Evolutionary conservation across 53 echinoderm and acorn worm genomes (phyloP), one percentile per base, ranked within the genome.

Genomic region (Stichopus horrens): DNA sequence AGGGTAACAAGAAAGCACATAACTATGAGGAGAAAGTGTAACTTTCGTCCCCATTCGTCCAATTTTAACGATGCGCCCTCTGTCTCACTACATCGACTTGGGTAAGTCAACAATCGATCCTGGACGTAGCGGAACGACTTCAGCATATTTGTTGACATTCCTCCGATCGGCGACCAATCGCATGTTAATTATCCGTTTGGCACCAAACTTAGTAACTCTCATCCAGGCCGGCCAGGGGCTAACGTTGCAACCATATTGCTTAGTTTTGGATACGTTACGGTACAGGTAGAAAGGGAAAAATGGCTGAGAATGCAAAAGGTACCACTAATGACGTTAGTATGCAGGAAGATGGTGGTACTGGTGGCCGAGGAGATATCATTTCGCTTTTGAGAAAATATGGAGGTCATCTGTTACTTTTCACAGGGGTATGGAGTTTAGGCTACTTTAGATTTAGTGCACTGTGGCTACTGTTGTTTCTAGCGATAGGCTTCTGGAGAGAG

Each of bases 381-480:
- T 55, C 80, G 0, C 77, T 91, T 21, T 71, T 95, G 79, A 89
- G 74, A 84, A 95, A 93, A 71, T 93, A 95, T 74, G 91, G 93
- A 65, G 22, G 91, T 53, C 87, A 90, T 66, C 91, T 96, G 89
- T 74, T 77, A 18, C 76, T 96, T 87, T 90, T 94, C 74, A 60
- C 92, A 74, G 87, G 90, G 51, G 94, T 96, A n/a, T 96, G 94
- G 94, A 86, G 94, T 19, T 73, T 94, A 68, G 96, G 96, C 6
- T 96, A 96, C 86, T 94, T 92, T 81, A 89, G 92, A 55, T 96
- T 94, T 90, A 96, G 96, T 71, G 93, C 76, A 86, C 80, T 93
- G 77, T 96, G 96, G 96, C 88, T 96, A 53, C 81, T 93, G 60
- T 67, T 96, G 52, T 90, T 96, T 74, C 91, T 85, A 8, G 86